Evolutionary conservation across 1,140 invertebrate genomes (phyloP).

Genomic region (Pseudomyrmex gracilis): DNA sequence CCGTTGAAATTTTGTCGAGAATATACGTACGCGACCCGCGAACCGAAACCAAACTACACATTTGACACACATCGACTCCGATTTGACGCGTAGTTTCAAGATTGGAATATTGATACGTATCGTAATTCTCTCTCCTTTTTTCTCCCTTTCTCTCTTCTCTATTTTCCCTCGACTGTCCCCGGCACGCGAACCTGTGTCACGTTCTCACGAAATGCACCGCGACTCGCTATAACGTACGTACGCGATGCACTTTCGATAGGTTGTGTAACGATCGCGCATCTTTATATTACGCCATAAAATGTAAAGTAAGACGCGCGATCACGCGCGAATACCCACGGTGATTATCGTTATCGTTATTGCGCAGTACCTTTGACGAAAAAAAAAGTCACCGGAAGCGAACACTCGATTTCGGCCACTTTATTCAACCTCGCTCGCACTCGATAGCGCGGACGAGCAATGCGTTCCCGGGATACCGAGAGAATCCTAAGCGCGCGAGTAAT

Average conservation of each 20-base stretch:
- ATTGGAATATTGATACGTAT: neutral
- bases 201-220: conserved; percentile 12
- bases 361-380: neutral
- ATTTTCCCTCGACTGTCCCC: neutral
- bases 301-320: conserved; percentile 17
- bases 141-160: neutral
- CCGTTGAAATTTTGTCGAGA: neutral
- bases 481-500: conserved; percentile 21
- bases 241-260: neutral
- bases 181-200: neutral
- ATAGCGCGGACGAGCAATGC: neutral
- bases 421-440: conserved; percentile 22
- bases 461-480: conserved; percentile 7
- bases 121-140: neutral
- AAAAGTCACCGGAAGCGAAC: conserved; percentile 15
- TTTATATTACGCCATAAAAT: conserved; percentile 30
- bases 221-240: neutral
- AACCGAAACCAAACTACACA: neutral
- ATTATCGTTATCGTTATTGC: conserved; percentile 51
- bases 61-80: neutral
- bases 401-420: conserved; percentile 44
- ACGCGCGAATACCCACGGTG: neutral
- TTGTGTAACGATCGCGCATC: conserved; percentile 2
- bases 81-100: neutral
- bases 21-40: neutral